Conservation (phyloP, 2,888 invertebrate species). For the Clistopyga incitator region DNA sequence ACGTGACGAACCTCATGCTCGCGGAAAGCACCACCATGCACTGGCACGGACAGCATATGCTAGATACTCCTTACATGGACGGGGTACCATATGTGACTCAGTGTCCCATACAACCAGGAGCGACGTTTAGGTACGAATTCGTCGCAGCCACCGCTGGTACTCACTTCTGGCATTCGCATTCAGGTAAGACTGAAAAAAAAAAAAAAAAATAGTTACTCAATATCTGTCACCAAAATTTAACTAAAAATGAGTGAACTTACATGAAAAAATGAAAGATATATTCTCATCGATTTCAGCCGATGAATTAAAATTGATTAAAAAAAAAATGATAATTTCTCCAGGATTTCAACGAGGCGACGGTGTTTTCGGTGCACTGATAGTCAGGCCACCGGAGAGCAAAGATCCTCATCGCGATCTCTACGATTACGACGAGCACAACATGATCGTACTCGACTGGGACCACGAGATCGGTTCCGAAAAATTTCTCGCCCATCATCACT, state of each 20-base stretch:
- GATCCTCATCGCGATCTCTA: slow-evolving; percentile 89
- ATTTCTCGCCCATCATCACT: slow-evolving; percentile 94
- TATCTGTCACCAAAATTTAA: too few species aligned
- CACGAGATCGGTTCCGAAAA: slow-evolving; percentile 89
- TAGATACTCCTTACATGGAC: slow-evolving; percentile 93
- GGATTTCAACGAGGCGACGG: slow-evolving; percentile 96
- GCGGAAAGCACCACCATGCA: slow-evolving; percentile 94
- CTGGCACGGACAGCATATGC: slow-evolving; percentile 96
- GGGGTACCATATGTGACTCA: slow-evolving; percentile 95
- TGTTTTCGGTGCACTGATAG: slow-evolving; percentile 91
- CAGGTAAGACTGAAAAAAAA: slow-evolving; percentile 83
- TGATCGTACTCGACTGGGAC: slow-evolving; percentile 94
- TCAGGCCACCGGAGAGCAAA: slow-evolving; percentile 88
- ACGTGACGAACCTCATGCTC: slow-evolving; percentile 91
- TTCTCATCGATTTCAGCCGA: too few species aligned
- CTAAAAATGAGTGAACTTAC: too few species aligned
- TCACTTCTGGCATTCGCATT: slow-evolving; percentile 94
- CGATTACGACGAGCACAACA: slow-evolving; percentile 92
- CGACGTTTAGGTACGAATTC: slow-evolving; percentile 91
- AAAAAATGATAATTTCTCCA: slow-evolving; percentile 47
- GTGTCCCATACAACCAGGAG: slow-evolving; percentile 92
- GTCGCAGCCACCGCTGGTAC: slow-evolving; percentile 91
- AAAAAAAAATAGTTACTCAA: background rate
- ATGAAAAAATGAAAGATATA: too few species aligned
- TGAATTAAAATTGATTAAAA: too few species aligned